phyloP scores from a whole-genome alignment of 2,113 vertebrate genomes.

The Festucalex cinctus region DNA sequence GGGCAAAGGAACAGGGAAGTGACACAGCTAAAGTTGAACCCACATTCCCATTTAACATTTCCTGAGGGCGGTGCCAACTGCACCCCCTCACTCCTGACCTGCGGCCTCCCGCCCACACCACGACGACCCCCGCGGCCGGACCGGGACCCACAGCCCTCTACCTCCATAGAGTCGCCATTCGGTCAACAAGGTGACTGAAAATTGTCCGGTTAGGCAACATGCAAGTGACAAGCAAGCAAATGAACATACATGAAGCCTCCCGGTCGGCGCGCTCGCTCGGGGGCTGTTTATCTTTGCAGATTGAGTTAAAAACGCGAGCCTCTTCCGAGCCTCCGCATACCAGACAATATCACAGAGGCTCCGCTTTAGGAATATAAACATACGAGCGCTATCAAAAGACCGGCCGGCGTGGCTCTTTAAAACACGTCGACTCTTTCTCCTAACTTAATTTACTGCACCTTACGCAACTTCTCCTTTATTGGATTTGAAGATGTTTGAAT shows the following conservation, averaged over 20 bases:
- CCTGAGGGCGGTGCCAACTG: conserved; percentile 57
- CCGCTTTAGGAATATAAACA: conserved; percentile 65
- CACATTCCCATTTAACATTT: conserved; percentile 21
- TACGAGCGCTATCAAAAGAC: conserved; percentile 60
- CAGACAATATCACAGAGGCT: conserved; percentile 72
- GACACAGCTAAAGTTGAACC: conserved; percentile 27
- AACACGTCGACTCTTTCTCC: conserved; percentile 53
- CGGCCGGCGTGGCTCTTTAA: conserved; percentile 51
- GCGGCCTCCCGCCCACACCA: conserved; percentile 37
- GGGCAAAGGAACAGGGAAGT: conserved; percentile 25
- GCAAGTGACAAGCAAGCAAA: conserved; percentile 6
- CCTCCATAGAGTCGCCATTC: conserved; percentile 35
- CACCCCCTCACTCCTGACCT: conserved; percentile 48
- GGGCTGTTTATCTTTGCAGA: conserved; percentile 67
- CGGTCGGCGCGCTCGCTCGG: conserved; percentile 35
- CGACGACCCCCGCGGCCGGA: conserved; percentile 47
- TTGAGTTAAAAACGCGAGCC: conserved; percentile 63
- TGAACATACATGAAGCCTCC: conserved; percentile 39
- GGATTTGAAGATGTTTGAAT: conserved; percentile 55
- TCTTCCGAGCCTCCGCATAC: conserved; percentile 66
- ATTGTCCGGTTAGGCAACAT: not conserved
- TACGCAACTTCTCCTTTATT: conserved; percentile 56
- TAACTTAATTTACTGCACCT: conserved; percentile 59
- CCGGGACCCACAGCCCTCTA: conserved; percentile 31
- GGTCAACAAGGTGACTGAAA: conserved; percentile 15